A percentile compares a stretch with the other conserved stretches of the same genome.
phyloP scores from a whole-genome alignment of 2,113 vertebrate genomes.

The Cyanoramphus novaezelandiae region DNA sequence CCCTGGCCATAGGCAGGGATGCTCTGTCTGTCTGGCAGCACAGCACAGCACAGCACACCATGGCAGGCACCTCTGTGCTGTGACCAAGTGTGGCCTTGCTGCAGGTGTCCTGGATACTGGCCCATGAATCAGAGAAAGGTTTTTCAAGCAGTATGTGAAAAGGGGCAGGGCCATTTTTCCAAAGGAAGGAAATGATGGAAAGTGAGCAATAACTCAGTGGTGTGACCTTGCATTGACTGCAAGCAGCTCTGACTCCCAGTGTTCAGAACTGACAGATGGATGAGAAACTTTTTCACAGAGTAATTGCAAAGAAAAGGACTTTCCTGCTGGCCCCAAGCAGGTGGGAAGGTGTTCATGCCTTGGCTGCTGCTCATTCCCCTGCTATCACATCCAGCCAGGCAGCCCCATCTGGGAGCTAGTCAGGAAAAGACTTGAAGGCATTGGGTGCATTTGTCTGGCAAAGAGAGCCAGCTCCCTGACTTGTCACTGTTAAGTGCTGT shows the following conservation, averaged over 20 bases:
- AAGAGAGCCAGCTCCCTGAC: not conserved
- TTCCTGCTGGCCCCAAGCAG: not conserved
- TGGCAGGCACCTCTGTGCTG: not conserved
- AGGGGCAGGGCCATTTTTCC: not conserved
- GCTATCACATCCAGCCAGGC: not conserved
- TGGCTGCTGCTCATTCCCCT: not conserved
- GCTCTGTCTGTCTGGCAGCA: accelerated
- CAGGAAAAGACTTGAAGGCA: not conserved
- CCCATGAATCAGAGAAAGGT: not conserved
- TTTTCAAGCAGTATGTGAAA: not conserved
- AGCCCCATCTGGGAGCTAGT: not conserved
- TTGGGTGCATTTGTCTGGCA: not conserved
- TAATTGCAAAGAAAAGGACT: not conserved
- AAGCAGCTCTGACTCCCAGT: accelerated
- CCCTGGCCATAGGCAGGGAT: accelerated
- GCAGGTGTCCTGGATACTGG: not conserved
- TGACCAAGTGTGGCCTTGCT: accelerated
- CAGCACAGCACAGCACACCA: not conserved
- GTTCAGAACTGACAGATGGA: not conserved
- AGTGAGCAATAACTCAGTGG: not conserved
- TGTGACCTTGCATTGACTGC: not conserved
- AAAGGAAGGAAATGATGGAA: not conserved
- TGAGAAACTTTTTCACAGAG: not conserved
- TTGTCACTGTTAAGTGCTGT: not conserved
- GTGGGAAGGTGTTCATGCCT: not conserved